phyloP scores from a whole-genome alignment of 2,797 vertebrate species.

The Lepilemur ruficaudatus region DNA sequence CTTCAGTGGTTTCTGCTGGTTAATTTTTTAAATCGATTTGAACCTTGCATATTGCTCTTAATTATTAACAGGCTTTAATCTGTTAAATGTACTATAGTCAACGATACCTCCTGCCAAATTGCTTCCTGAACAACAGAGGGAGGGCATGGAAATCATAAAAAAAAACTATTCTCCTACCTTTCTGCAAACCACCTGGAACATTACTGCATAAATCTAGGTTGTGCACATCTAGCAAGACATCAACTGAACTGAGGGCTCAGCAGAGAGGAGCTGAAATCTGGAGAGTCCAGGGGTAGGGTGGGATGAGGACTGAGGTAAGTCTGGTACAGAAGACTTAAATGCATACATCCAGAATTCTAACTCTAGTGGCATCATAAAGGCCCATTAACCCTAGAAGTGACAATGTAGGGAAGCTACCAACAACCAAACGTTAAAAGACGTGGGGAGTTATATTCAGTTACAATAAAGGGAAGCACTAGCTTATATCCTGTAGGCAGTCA shows the following conservation, averaged over 20 bases:
- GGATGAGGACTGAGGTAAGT: neutral
- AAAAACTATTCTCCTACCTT: neutral
- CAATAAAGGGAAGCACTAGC: neutral
- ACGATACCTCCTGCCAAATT: neutral
- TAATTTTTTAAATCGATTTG: neutral
- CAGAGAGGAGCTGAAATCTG: neutral
- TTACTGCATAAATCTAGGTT: neutral
- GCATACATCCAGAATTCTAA: neutral
- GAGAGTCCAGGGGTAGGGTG: neutral
- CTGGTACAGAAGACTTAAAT: neutral
- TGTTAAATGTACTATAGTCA: constrained; percentile 20
- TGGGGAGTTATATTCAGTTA: neutral
- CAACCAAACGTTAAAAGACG: neutral
- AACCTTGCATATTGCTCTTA: constrained; percentile 44
- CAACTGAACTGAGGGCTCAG: neutral
- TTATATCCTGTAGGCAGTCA: neutral
- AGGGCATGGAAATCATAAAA: constrained; percentile 6
- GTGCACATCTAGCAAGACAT: neutral
- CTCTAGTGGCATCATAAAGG: neutral
- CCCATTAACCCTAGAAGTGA: neutral
- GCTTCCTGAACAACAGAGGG: neutral
- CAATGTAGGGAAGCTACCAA: neutral
- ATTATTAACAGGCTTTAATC: constrained; percentile 65
- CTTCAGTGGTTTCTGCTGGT: constrained; percentile 26
- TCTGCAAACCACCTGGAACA: constrained; percentile 27